A percentile compares a stretch with the other conserved stretches of the same genome.
Conservation (phyloP, 2,113 vertebrate species). For the Verasper variegatus region DNA sequence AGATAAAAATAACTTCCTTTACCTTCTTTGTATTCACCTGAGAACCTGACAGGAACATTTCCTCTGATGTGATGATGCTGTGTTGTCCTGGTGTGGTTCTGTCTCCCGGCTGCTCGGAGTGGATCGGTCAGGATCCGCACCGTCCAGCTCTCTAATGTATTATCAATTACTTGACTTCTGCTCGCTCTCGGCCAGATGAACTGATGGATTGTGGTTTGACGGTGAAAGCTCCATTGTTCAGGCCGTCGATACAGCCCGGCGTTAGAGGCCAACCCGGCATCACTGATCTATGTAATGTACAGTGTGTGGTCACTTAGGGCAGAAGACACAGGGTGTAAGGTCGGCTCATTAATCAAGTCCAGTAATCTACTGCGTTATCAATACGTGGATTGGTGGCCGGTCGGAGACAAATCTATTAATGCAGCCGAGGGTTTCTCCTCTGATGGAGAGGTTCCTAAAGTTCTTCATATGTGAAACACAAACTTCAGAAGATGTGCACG, state of each 20-base stretch:
- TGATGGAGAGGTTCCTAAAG: background rate
- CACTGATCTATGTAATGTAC: constrained; percentile 31
- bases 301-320: constrained; percentile 13
- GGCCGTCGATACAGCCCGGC: constrained; percentile 47
- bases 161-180: constrained; percentile 64
- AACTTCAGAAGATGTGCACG: no score
- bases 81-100: no score
- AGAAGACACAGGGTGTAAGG: background rate
- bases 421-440: constrained; percentile 1
- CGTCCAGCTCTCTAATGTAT: no score
- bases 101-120: no score
- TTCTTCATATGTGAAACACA: no score
- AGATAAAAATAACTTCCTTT: no score
- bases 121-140: background rate
- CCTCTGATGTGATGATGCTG: no score
- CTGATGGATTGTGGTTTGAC: constrained; percentile 29
- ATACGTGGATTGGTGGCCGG: constrained; percentile 34
- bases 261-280: constrained; percentile 9
- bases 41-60: no score
- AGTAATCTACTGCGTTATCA: constrained; percentile 53
- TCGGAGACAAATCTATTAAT: constrained; percentile 2
- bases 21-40: no score
- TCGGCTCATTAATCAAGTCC: constrained; percentile 49
- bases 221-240: constrained; percentile 45
- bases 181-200: constrained; percentile 1